A percentile compares a stretch with the other conserved stretches of the same genome.
Conservation (phyloP, 2,888 invertebrate genomes). For the Hirudinaria manillensis region DNA sequence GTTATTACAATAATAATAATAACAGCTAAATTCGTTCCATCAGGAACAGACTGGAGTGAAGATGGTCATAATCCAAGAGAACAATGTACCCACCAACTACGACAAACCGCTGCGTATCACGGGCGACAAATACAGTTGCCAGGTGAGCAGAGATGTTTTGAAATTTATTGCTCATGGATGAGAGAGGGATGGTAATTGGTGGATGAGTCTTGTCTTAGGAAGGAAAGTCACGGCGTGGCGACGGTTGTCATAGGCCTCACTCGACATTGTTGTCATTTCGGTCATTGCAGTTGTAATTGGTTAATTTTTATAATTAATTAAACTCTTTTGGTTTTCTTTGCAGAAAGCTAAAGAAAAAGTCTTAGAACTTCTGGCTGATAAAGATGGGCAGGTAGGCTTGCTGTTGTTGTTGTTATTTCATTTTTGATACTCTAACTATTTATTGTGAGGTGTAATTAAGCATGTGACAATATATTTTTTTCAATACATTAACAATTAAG, state of each 20-base stretch:
- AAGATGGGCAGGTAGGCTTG: slow-evolving; percentile 62
- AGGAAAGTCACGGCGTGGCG: no score
- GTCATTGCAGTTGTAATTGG: not conserved
- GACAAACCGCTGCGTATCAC: slow-evolving; percentile 90
- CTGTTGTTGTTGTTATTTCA: not conserved
- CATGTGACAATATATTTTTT: no score
- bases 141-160: slow-evolving; percentile 37
- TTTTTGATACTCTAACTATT: no score
- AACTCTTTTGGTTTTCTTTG: no score
- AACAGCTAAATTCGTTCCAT: not conserved
- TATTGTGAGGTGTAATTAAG: no score
- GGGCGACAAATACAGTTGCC: slow-evolving; percentile 63
- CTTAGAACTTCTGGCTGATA: slow-evolving; percentile 83
- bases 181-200: no score
- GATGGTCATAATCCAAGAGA: slow-evolving; percentile 98
- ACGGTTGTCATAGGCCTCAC: not conserved
- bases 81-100: slow-evolving; percentile 76
- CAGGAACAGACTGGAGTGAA: slow-evolving; percentile 73
- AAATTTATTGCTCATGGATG: not conserved
- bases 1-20: no score
- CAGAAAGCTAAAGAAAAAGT: slow-evolving; percentile 77
- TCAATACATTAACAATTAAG: no score
- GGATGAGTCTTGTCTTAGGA: no score
- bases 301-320: no score
- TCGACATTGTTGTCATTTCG: not conserved